Evolutionary conservation across 2,797 vertebrate genomes (phyloP), one percentile per base, ranked within the genome.

Genomic region (Spondyliosoma cantharus): DNA sequence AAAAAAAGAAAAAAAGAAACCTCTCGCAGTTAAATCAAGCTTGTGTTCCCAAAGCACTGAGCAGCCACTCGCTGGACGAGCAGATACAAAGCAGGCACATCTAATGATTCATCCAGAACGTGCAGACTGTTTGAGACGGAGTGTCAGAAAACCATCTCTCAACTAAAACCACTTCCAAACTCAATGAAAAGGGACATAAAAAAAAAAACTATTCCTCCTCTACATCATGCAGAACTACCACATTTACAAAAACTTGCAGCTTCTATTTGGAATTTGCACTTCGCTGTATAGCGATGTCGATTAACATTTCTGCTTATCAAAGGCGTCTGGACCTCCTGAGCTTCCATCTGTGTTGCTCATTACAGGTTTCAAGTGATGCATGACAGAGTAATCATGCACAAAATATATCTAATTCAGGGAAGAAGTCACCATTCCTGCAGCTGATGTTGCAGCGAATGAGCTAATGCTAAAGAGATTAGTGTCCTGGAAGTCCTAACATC

Each of bases 1-100:
- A 58, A 81, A 85, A 29, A 52, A 43, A n/a, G n/a, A n/a, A 29
- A 7, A 61, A 53, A 81, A 86, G 24, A 52, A 43, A 32, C 4
- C 12, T 20, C 16, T 8, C 1, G 32, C 48, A 50, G 43, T 70
- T 46, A 59, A 64, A 68, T 61, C n/a, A 46, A 49, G 58, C 57
- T 16, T 2, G 57, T 24, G 32, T 17, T 8, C 24, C 32, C 32
- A 32, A 9, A 2, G 60, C 22, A 53, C 66, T 19, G 66, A 63
- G 54, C 65, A 50, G 61, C 42, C 16, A 1, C 73, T 71, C 43
- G 3, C 52, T 14, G 72, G 45, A 49, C 1, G 17, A 37, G 42
- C 76, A 53, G 17, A 78, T 49, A 42, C 45, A n/a, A 43, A 53
- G 14, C 27, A 11, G 12, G 8, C 6, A 20, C n/a, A 5, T 27